phyloP scores from a whole-genome alignment of 2,113 vertebrate species.

The Tetrax tetrax region DNA sequence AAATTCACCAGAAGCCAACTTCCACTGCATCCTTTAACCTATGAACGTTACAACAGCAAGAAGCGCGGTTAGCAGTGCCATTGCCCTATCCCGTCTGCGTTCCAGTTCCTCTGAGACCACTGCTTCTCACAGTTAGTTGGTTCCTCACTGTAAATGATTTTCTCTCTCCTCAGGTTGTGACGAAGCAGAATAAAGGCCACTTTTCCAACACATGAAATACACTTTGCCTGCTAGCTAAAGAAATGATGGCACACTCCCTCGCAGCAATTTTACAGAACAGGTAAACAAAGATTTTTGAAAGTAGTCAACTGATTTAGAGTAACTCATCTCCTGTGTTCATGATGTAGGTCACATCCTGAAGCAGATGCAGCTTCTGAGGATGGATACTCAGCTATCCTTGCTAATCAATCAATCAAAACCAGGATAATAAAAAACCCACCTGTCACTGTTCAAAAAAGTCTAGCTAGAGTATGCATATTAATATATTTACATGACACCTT shows the following conservation, averaged over 20 bases:
- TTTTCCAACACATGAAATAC: background rate
- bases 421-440: background rate
- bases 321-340: background rate
- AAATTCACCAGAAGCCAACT: background rate
- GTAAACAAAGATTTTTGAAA: background rate
- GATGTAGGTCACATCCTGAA: background rate
- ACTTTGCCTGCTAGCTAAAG: background rate
- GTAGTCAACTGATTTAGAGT: background rate
- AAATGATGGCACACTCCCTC: background rate
- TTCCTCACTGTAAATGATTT: background rate
- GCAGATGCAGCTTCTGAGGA: background rate
- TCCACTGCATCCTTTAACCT: background rate
- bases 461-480: background rate
- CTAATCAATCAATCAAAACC: background rate
- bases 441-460: background rate
- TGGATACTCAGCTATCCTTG: background rate
- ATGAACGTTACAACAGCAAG: background rate
- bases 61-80: background rate
- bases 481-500: background rate
- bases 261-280: background rate
- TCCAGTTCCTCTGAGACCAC: background rate
- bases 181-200: background rate
- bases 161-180: background rate
- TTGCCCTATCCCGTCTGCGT: fast-evolving
- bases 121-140: background rate